Conservation (phyloP, 2,113 vertebrate species). For the Typhlomys cinereus region DNA sequence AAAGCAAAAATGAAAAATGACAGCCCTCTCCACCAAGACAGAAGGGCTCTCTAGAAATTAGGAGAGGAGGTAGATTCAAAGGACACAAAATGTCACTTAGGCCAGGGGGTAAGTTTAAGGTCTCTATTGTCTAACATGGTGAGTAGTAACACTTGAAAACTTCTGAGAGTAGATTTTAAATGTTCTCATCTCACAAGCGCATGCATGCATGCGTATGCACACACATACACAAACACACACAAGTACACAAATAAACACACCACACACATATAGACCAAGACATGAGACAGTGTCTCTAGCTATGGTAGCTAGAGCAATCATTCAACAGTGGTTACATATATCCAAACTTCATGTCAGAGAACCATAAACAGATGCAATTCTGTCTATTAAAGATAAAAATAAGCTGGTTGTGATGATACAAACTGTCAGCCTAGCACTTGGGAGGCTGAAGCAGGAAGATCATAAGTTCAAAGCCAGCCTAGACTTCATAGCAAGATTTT, state of each 20-base stretch:
- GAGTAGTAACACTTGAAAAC: not conserved
- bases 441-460: not conserved
- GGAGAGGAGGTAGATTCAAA: not conserved
- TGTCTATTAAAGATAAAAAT: conserved; percentile 18
- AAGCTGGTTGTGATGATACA: not conserved
- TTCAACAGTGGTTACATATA: not conserved
- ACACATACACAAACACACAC: not conserved
- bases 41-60: not conserved
- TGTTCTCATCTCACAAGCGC: not conserved
- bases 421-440: not conserved
- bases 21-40: not conserved
- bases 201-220: not conserved
- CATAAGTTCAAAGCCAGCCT: not conserved
- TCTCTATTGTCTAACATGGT: not conserved
- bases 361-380: not conserved
- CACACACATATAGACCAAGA: not conserved
- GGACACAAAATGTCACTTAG: not conserved
- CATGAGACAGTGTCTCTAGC: not conserved
- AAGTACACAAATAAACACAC: not conserved
- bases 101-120: not conserved
- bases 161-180: not conserved
- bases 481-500: not conserved
- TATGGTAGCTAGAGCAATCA: not conserved
- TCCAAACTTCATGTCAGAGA: not conserved
- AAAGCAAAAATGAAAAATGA: not conserved